Percentiles rank a stretch among this genome's conserved stretches.
These are phyloP conservation scores for Didymodactylos carnosus DNA, from an alignment of 2,888 invertebrate genomes.

Conservation along the genomic window DNA sequence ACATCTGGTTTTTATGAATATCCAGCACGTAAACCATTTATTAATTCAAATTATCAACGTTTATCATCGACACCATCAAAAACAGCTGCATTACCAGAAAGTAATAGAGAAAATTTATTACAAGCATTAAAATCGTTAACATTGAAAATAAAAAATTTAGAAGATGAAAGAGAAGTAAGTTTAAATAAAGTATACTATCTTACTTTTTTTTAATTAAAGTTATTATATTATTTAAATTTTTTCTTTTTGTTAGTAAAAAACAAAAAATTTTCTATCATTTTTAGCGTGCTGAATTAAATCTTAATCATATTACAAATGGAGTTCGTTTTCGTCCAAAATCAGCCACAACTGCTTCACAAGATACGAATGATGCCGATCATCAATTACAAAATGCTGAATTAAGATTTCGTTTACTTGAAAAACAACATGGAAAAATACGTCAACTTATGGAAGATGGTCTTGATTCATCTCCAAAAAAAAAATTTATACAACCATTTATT, in stretches of 20 bases:
- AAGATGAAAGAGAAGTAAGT: not conserved
- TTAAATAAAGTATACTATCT: not conserved
- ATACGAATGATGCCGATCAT: not conserved
- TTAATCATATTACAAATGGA: not conserved
- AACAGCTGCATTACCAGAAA: not conserved
- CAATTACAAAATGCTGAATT: not conserved
- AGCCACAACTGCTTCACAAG: not conserved
- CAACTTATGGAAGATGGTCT: not conserved
- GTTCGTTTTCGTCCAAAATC: not conserved
- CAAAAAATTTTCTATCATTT: not conserved
- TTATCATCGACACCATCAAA: not conserved
- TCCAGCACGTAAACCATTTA: not conserved
- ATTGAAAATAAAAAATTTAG: not conserved
- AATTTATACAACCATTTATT: too few species aligned
- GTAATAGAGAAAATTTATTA: not conserved
- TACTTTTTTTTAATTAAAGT: not conserved
- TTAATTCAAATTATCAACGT: not conserved
- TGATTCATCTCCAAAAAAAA: too few species aligned
- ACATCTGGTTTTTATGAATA: not conserved
- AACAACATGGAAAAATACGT: not conserved
- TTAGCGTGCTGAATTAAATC: not conserved
- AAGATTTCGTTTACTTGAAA: not conserved
- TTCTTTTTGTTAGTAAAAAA: too few species aligned
- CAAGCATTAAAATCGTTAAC: not conserved
- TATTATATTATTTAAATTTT: too few species aligned